Evolutionary conservation across 37 sponge, comb jelly and placozoan species (phyloP), one percentile per base, ranked within the genome.

Genomic region (Mnemiopsis leidyi): DNA sequence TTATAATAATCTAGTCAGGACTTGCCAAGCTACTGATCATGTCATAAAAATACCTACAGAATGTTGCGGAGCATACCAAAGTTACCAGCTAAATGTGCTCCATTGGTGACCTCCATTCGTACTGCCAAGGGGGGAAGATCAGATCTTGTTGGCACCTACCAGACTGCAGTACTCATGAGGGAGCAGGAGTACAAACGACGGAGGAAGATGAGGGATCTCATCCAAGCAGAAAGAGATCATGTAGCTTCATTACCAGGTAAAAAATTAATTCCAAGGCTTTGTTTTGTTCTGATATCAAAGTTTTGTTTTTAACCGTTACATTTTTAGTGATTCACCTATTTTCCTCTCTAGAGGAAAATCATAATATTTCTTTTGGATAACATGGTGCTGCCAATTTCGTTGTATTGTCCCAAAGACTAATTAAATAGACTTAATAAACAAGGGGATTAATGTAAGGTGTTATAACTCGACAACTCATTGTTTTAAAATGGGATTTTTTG

Each of bases 211-310:
- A 85, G 35, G 32, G 90, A 38, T 0, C 23, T 85, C 3, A 85
- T 85, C 61, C 38, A 85, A 25, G 90, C 40, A n/a, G 90, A 85
- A 61, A 38, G 61, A 18, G 3, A 40, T 23, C 23, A 85, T 85
- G 90, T 85, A n/a, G 90, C 48, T 24, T 85, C 90, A 16, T 37
- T 85, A 1, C 90, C 90, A 23, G 90, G 90, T 85, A n/a, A n/a
- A n/a, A n/a, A n/a, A n/a, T n/a, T 21, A 67, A 21, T 67, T 67
- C 18, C 18, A 13, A 21, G 68, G 20, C 68, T 67, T 21, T 21
- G 20, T 67, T 67, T 67, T 21, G 18, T 20, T 67, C 68, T 20
- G 13, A 13, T 67, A 13, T 21, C 18, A 13, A n/a, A n/a, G n/a
- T 21, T 23, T 39, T 40, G 48, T 85, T 82, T 29, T 82, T 34